These are phyloP conservation scores for Oncopodura yosiiana DNA, from an alignment of 1,140 invertebrate species.

Conservation along the genomic window DNA sequence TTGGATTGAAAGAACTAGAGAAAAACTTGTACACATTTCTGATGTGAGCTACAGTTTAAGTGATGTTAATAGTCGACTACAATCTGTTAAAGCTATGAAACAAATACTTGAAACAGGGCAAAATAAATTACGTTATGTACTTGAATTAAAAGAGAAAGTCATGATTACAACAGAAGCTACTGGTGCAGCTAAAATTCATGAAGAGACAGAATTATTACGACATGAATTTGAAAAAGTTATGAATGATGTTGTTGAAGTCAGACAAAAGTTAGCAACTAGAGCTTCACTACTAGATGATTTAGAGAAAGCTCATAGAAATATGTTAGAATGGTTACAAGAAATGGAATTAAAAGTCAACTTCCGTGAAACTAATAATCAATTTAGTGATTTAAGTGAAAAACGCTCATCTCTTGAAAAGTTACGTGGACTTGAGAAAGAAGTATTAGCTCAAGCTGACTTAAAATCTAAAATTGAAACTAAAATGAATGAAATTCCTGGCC, in stretches of 20 bases:
- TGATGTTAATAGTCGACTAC: slow-evolving; percentile 73
- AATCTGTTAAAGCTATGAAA: slow-evolving; percentile 68
- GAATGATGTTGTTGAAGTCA: slow-evolving; percentile 63
- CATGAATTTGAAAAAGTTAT: slow-evolving; percentile 77
- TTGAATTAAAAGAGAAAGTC: slow-evolving; percentile 85
- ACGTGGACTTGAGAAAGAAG: slow-evolving; percentile 62
- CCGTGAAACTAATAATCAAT: slow-evolving; percentile 49
- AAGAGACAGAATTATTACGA: slow-evolving; percentile 77
- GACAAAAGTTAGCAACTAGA: slow-evolving; percentile 58
- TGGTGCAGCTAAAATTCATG: slow-evolving; percentile 74
- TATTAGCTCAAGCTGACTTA: slow-evolving; percentile 62
- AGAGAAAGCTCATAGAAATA: slow-evolving; percentile 53
- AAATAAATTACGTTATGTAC: slow-evolving; percentile 70
- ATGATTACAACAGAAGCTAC: slow-evolving; percentile 81
- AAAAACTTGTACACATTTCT: slow-evolving; percentile 66
- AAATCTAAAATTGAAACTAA: slow-evolving; percentile 46
- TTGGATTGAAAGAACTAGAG: slow-evolving; percentile 75
- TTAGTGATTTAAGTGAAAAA: slow-evolving; percentile 77
- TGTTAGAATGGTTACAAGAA: slow-evolving; percentile 76
- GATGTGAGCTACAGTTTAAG: slow-evolving; percentile 62
- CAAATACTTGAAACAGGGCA: slow-evolving; percentile 81
- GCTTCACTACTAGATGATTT: slow-evolving; percentile 65
- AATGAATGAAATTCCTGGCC: slow-evolving; percentile 33
- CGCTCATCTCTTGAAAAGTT: slow-evolving; percentile 75
- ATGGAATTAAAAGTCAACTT: slow-evolving; percentile 60